Conservation (phyloP, 1,140 invertebrate species). For the Drosophila nannoptera region DNA sequence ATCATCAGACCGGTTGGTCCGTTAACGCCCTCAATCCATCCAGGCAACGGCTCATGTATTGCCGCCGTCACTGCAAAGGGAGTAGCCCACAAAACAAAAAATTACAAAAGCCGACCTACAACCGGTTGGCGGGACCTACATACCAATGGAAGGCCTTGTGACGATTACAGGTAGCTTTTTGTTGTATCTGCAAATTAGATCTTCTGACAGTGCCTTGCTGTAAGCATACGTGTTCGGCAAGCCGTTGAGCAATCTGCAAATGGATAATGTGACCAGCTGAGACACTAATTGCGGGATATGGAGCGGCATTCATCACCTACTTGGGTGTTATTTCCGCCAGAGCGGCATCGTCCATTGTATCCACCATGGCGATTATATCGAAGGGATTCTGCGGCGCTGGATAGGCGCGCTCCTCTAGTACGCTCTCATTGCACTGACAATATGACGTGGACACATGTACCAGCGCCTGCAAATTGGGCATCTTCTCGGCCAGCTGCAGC, state of each 20-base stretch:
- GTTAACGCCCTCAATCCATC: conserved; percentile 97
- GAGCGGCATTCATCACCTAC: conserved; percentile 72
- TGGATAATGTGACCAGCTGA: conserved; percentile 8
- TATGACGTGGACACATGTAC: conserved; percentile 91
- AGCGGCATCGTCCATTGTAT: conserved; percentile 87
- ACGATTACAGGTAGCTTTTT: conserved; percentile 84
- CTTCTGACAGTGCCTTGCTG: conserved; percentile 87
- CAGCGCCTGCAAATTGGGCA: conserved; percentile 85
- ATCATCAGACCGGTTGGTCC: conserved; percentile 91
- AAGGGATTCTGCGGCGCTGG: conserved; percentile 85
- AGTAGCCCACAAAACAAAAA: conserved; percentile 35
- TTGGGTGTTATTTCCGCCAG: conserved; percentile 87
- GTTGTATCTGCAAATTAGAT: conserved; percentile 83
- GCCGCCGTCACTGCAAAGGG: conserved; percentile 82
- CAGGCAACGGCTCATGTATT: conserved; percentile 85
- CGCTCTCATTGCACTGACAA: conserved; percentile 86
- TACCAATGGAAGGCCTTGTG: conserved; percentile 88
- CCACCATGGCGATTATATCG: conserved; percentile 86
- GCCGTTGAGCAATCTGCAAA: conserved; percentile 84
- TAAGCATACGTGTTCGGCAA: conserved; percentile 90
- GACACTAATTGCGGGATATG: neutral
- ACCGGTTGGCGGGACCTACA: conserved; percentile 47
- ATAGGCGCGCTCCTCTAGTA: conserved; percentile 86
- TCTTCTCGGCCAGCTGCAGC: conserved; percentile 84
- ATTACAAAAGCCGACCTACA: conserved; percentile 21